Conservation (phyloP, 2,113 vertebrate species). For the Nothobranchius furzeri region DNA sequence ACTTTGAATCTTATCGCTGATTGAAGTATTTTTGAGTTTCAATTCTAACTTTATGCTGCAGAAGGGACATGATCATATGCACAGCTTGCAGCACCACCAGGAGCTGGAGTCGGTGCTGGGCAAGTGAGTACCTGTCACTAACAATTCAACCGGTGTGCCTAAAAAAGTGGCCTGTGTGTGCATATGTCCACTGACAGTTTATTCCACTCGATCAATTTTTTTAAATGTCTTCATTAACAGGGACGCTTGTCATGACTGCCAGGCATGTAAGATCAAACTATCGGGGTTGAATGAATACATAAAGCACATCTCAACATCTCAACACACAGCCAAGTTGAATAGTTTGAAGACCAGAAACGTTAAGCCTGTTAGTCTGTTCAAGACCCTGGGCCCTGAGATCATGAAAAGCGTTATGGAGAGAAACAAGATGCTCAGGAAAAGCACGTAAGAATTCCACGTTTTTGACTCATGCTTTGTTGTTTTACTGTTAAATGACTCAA, state of each 20-base stretch:
- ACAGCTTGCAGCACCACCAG: conserved; percentile 66
- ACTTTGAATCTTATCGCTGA: background rate
- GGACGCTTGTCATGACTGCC: conserved; percentile 85
- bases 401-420: background rate
- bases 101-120: conserved; percentile 56
- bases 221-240: conserved; percentile 61
- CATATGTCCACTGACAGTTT: no score
- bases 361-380: conserved; percentile 56
- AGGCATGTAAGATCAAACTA: conserved; percentile 80
- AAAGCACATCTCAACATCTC: conserved; percentile 84
- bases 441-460: no score
- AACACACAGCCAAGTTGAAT: conserved; percentile 82
- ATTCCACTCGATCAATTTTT: background rate
- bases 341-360: conserved; percentile 61
- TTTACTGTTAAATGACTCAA: background rate
- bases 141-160: no score
- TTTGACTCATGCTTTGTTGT: background rate
- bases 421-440: conserved; percentile 38
- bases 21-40: background rate
- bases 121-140: conserved; percentile 49
- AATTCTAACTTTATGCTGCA: conserved; percentile 20
- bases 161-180: no score
- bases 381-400: conserved; percentile 3
- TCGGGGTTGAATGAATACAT: conserved; percentile 83
- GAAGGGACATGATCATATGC: conserved; percentile 57